A percentile compares a stretch with the other conserved stretches of the same genome.
phyloP scores from a whole-genome alignment of 2,113 vertebrate species.

The Oncorhynchus nerka region DNA sequence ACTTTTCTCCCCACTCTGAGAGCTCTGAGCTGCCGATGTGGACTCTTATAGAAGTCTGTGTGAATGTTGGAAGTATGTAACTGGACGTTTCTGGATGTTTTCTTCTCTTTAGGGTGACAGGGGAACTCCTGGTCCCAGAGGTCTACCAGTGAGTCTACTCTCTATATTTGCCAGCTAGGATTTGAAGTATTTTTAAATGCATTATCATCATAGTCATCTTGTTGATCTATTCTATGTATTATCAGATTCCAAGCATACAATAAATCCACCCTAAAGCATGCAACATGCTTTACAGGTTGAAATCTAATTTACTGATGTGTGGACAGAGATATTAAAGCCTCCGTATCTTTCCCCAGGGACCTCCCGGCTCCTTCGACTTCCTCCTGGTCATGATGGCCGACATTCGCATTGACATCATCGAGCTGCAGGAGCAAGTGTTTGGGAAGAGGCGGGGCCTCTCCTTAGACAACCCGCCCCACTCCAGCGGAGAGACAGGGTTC shows the following conservation, averaged over 20 bases:
- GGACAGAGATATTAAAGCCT: slow-evolving; percentile 59
- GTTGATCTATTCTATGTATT: background rate
- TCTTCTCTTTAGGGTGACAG: slow-evolving; percentile 65
- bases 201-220: background rate
- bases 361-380: slow-evolving; percentile 79
- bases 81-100: background rate
- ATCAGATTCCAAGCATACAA: background rate
- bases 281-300: background rate
- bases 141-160: slow-evolving; percentile 68
- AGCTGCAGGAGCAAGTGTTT: slow-evolving; percentile 77
- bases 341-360: slow-evolving; percentile 58
- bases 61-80: too few relatives aligned
- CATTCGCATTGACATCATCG: slow-evolving; percentile 78
- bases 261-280: background rate
- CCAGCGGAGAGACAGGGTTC: slow-evolving; percentile 61
- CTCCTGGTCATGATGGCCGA: slow-evolving; percentile 80
- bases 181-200: background rate
- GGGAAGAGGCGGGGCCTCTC: slow-evolving; percentile 65
- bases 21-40: background rate
- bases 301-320: slow-evolving; percentile 34
- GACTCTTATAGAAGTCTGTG: too few relatives aligned
- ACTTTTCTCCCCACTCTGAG: background rate
- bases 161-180: too few relatives aligned
- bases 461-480: slow-evolving; percentile 62
- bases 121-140: slow-evolving; percentile 70